Base-by-base conservation (phyloP, 1,140 invertebrate species). In the Oryctes rhinoceros region DNA sequence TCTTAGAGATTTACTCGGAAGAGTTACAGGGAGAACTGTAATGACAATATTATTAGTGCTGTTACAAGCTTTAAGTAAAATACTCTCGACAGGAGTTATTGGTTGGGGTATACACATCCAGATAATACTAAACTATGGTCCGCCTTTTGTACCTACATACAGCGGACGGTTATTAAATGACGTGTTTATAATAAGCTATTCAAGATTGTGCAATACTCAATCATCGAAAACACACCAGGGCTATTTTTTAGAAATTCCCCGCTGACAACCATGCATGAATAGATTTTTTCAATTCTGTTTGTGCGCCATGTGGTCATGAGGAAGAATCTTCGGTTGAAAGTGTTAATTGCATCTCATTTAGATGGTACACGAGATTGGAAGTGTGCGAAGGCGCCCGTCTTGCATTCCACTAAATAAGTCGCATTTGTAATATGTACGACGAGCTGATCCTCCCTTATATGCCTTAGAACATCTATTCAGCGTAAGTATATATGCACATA, bases 321-420 rank as follows among this genome's bases (percentile, higher is more conserved):
- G 30, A 81, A 80, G 81, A 82, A 78, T 78, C 62, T 71, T 15
- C 79, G 59, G 82, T 77, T 81, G 79, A 78, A 79, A 76, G 82
- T 82, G 82, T 82, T 82, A 82, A 82, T 81, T 82, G 82, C 82
- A 81, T 82, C 82, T 82, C 82, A 82, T 82, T 82, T 82, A 82
- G 82, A 82, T 82, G 67, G 80, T 80, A 76, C 79, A 81, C 18
- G 80, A 80, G 82, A 82, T 82, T 81, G 76, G 65, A 20, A 79
- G 59, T 62, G 37, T 78, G 82, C 80, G 82, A 62, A 80, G 82
- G 82, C 82, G 82, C 82, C 80, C 30, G 65, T 53, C 78, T 74
- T 77, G 80, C 78, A 81, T 81, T 81, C 76, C 80, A 71, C 6
- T 62, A 74, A 79, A 82, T 81, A 81, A 81, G 78, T 81, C 77